Evolutionary conservation across 2,888 invertebrate genomes (phyloP).

Genomic region (Tuta absoluta): DNA sequence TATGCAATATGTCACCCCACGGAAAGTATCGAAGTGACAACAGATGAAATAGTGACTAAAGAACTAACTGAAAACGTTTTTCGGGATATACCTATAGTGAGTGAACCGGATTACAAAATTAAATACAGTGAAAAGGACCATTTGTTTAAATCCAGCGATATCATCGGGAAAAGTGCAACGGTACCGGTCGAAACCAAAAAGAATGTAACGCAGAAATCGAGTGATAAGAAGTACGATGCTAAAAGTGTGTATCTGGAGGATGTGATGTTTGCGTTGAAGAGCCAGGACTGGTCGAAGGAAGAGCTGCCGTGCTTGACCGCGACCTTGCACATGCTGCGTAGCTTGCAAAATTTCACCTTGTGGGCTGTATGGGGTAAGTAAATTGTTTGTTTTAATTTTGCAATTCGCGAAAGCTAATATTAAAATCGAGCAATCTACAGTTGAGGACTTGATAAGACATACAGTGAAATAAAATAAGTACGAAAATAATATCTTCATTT

Average conservation of each 20-base stretch:
- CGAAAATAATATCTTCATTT: too few relatives aligned
- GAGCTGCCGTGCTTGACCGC: constrained; percentile 63
- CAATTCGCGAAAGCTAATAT: neutral
- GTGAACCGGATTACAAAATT: neutral
- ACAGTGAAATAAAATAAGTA: too few relatives aligned
- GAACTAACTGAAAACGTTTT: neutral
- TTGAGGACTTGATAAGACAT: too few relatives aligned
- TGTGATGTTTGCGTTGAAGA: constrained; percentile 61
- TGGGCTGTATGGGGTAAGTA: constrained; percentile 82
- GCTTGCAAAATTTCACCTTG: constrained; percentile 76
- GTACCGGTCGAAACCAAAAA: neutral
- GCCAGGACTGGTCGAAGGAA: constrained; percentile 61
- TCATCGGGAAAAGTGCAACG: constrained; percentile 7
- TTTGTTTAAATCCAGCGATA: constrained; percentile 18
- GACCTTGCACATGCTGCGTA: constrained; percentile 57
- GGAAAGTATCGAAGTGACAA: neutral
- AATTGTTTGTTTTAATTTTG: neutral
- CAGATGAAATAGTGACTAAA: neutral
- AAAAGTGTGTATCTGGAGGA: constrained; percentile 63
- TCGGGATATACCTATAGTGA: neutral
- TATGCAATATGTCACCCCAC: constrained; percentile 35
- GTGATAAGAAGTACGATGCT: constrained; percentile 14
- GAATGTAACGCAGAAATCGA: constrained; percentile 15
- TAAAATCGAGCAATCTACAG: too few relatives aligned
- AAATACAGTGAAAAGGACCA: constrained; percentile 9